Evolutionary conservation across 2,797 vertebrate genomes (phyloP).

Genomic region (Rhabdomys pumilio): DNA sequence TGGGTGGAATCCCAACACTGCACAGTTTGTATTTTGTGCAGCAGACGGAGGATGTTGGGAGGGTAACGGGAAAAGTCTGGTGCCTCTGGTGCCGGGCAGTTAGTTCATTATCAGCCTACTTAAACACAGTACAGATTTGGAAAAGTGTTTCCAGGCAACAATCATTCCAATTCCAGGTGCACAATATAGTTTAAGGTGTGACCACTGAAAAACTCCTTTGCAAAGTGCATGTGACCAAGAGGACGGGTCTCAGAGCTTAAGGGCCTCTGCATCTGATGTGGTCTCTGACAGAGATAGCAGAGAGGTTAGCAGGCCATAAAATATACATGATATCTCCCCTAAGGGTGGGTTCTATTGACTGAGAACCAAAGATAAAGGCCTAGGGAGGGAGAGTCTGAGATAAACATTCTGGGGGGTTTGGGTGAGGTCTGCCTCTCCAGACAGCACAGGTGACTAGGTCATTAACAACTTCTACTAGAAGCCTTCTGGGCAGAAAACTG

Average conservation of each 20-base stretch:
- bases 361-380: background rate
- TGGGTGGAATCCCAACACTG: background rate
- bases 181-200: background rate
- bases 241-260: too few relatives aligned
- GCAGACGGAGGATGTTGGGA: background rate
- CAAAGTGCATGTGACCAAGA: too few relatives aligned
- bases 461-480: background rate
- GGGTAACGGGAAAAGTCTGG: background rate
- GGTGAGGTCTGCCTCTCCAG: background rate
- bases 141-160: background rate
- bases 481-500: background rate
- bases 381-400: background rate
- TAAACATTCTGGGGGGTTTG: background rate
- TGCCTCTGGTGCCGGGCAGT: background rate
- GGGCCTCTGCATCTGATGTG: background rate
- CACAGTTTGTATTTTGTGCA: background rate
- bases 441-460: background rate
- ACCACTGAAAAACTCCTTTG: background rate
- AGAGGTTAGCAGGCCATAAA: background rate
- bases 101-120: background rate
- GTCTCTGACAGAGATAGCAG: background rate
- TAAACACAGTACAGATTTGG: background rate
- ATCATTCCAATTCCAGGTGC: background rate
- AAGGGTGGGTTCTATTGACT: background rate
- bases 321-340: background rate